Percentiles rank a stretch among this genome's conserved stretches.
Evolutionary conservation across 2,888 invertebrate species (phyloP).

Genomic region (Erebia ligea): DNA sequence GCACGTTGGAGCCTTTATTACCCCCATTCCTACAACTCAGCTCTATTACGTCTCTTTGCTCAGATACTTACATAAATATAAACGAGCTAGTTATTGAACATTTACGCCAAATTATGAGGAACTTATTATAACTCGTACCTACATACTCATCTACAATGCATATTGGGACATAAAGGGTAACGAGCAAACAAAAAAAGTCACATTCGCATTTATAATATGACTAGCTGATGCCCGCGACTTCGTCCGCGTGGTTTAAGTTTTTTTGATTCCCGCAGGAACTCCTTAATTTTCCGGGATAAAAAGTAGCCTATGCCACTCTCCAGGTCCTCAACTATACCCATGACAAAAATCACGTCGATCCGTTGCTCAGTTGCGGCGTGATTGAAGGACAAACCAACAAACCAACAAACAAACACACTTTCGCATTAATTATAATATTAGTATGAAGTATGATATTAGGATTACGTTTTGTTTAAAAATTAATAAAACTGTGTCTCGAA

Average conservation of each 20-base stretch:
- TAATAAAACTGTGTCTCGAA: background rate
- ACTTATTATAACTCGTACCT: background rate
- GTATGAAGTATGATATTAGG: background rate
- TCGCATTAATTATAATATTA: background rate
- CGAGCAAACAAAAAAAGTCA: background rate
- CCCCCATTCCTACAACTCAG: constrained; percentile 33
- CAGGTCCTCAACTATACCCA: no score
- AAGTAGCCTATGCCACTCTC: no score
- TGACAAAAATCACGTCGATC: no score
- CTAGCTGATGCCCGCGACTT: no score
- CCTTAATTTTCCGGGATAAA: no score
- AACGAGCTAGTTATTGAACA: constrained; percentile 14
- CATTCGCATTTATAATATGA: background rate
- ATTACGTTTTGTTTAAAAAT: background rate
- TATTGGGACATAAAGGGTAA: background rate
- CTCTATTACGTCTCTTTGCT: constrained; percentile 32
- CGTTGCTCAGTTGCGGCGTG: no score
- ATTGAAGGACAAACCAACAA: no score
- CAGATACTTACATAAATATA: constrained; percentile 22
- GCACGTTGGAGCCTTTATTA: constrained; percentile 33
- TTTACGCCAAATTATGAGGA: constrained; percentile 14
- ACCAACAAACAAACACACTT: no score
- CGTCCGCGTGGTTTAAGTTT: no score
- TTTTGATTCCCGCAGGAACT: no score
- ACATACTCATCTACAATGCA: background rate